Percentiles rank a stretch among this genome's conserved stretches.
Evolutionary conservation across 2,113 vertebrate genomes (phyloP).

Genomic region (Myanophis thanlyinensis): DNA sequence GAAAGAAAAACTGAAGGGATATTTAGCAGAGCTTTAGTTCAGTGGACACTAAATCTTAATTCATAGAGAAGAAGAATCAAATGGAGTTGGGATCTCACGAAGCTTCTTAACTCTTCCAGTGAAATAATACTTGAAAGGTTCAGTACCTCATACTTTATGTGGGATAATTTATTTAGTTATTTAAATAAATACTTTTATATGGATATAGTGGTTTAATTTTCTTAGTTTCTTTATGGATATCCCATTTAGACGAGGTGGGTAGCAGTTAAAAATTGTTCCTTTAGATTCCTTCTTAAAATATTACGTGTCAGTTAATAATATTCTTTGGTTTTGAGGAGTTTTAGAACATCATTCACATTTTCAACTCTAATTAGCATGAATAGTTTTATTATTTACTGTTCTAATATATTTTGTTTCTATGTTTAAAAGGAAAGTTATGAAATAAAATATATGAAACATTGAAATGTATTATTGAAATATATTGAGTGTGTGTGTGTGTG

Average conservation of each 20-base stretch:
- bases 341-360: not conserved
- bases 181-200: not conserved
- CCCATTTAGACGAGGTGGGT: not conserved
- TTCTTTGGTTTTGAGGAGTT: not conserved
- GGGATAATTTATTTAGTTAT: not conserved
- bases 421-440: not conserved
- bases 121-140: not conserved
- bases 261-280: not conserved
- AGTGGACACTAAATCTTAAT: not conserved
- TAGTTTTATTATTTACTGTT: not conserved
- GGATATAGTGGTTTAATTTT: not conserved
- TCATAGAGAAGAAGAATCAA: not conserved
- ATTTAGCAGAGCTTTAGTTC: not conserved
- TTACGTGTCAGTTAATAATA: not conserved
- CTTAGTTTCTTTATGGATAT: not conserved
- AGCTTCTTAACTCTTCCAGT: not conserved
- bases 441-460: too few species aligned
- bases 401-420: not conserved
- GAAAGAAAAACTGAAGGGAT: not conserved
- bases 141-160: not conserved
- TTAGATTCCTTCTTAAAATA: too few species aligned
- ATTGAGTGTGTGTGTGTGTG: too few species aligned
- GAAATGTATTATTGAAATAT: too few species aligned
- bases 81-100: not conserved
- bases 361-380: not conserved